These are phyloP conservation scores for Poecilia velifera DNA, from an alignment of 2,797 vertebrate genomes.

Conservation along the genomic window DNA sequence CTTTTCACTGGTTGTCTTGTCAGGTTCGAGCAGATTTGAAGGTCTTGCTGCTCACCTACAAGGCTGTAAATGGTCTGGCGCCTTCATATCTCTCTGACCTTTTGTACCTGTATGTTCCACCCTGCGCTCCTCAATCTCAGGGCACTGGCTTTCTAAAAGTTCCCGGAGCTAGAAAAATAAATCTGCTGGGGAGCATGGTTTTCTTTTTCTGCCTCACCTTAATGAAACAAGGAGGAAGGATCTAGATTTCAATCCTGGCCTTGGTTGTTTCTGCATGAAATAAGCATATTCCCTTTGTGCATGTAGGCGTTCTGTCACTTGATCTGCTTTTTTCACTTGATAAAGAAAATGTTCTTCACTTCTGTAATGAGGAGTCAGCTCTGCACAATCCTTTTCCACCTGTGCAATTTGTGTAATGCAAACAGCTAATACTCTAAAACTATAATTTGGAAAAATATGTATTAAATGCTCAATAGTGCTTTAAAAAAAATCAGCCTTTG, in stretches of 20 bases:
- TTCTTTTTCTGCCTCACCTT: no score
- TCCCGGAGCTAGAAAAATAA: not conserved
- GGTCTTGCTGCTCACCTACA: not conserved
- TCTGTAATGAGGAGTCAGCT: not conserved
- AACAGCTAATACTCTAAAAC: not conserved
- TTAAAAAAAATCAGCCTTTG: not conserved
- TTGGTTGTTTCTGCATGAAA: not conserved
- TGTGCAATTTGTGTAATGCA: not conserved
- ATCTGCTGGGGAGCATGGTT: not conserved
- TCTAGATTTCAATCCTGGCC: not conserved
- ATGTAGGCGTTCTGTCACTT: not conserved
- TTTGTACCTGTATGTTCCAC: no score
- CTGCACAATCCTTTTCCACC: not conserved
- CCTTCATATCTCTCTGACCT: no score
- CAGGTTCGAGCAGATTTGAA: no score
- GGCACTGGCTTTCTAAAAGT: no score
- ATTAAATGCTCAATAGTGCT: not conserved
- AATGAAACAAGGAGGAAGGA: no score
- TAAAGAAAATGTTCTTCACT: not conserved
- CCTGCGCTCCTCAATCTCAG: no score
- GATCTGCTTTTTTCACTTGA: not conserved
- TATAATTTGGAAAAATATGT: not conserved
- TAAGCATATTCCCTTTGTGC: not conserved
- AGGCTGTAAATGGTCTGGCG: no score
- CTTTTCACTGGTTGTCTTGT: no score